Conservation (phyloP, 2,113 vertebrate genomes). For the Phasianus colchicus region DNA sequence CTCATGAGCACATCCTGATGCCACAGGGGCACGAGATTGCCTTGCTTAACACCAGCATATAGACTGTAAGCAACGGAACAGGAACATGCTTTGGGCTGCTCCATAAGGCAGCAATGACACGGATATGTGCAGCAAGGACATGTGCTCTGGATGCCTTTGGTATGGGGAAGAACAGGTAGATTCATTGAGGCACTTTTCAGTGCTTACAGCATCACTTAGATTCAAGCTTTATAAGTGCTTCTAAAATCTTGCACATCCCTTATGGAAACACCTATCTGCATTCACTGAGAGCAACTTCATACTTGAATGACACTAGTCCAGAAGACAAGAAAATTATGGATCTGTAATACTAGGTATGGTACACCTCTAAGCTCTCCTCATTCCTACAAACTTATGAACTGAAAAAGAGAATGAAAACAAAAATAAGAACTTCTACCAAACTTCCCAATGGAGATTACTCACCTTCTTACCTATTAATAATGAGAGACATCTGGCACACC, state of each 20-base stretch:
- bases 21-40: background rate
- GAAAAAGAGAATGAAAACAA: background rate
- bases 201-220: background rate
- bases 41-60: background rate
- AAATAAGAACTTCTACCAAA: background rate
- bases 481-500: background rate
- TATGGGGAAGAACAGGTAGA: background rate
- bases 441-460: background rate
- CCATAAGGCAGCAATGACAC: background rate
- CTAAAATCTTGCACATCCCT: background rate
- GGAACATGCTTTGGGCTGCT: background rate
- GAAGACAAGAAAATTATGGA: background rate
- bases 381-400: background rate
- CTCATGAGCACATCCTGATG: rapidly evolving
- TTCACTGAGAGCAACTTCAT: background rate
- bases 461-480: background rate
- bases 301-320: background rate
- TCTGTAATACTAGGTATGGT: background rate
- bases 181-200: background rate
- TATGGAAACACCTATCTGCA: background rate
- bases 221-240: background rate
- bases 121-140: background rate
- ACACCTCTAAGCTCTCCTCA: background rate
- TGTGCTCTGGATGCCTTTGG: background rate
- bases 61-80: background rate